Evolutionary conservation across 2,888 invertebrate genomes (phyloP).

Genomic region (Metalampra italica): DNA sequence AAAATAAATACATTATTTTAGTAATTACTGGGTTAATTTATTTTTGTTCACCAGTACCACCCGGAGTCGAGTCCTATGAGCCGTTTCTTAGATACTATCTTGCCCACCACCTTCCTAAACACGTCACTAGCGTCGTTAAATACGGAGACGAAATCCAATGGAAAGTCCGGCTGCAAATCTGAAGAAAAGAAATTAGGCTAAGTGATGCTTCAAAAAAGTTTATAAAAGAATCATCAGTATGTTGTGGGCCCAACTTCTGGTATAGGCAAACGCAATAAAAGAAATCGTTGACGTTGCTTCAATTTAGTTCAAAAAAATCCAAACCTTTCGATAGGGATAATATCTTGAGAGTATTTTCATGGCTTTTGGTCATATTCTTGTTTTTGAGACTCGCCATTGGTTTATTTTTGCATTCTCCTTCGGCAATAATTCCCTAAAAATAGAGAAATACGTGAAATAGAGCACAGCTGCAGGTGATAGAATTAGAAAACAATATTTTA

Average conservation of each 20-base stretch:
- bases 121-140: background rate
- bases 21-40: no score
- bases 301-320: background rate
- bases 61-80: background rate
- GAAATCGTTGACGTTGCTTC: no score
- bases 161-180: background rate
- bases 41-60: constrained; percentile 1
- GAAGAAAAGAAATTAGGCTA: background rate
- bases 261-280: no score
- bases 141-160: background rate
- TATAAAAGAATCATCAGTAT: no score
- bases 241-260: no score
- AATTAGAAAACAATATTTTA: no score
- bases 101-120: background rate
- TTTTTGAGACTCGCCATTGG: no score
- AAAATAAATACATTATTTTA: background rate
- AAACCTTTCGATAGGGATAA: background rate
- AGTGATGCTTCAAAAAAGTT: no score
- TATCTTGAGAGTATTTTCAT: background rate
- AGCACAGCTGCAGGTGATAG: no score
- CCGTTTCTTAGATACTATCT: constrained; percentile 1
- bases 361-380: background rate
- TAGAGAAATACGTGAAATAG: no score
- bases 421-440: no score
- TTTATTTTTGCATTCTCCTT: no score